Evolutionary conservation across 1,140 invertebrate species (phyloP), one percentile per base, ranked within the genome.

Genomic region (Hormaphis cornu): DNA sequence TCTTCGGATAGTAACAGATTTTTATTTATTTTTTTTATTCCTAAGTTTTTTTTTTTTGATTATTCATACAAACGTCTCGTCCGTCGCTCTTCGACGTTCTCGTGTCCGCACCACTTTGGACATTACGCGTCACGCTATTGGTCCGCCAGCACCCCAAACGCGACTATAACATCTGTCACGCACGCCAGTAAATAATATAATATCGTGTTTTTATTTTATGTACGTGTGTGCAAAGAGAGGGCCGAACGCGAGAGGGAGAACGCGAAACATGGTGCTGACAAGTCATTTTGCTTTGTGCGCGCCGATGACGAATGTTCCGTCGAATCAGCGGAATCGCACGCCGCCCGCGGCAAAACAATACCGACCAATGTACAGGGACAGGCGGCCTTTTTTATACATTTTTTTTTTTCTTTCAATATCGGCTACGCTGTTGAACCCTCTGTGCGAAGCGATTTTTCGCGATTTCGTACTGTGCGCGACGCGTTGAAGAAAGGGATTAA

Each of bases 271-370:
- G 61, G 61, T 66, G 61, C 44, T 66, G 61, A 66, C 61, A 66
- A 66, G 61, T 66, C 61, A 22, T 30, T 66, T 66, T 50, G 61
- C 44, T 46, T 46, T 22, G 42, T 50, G 42, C 37, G n/a, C 42
- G 42, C 6, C 61, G 61, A 66, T 66, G 61, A 66, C 61, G 61
- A 66, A 66, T 66, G 61, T 26, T 66, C 42, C 24, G 20, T 66
- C 61, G 61, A 66, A 66, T 66, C 61, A 46, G 61, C 61, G 18
- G 50, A 66, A 44, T 66, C 35, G 54, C 54, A 37, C 22, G 35
- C 54, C 54, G 33, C 35, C 54, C n/a, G n/a, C n/a, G n/a, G n/a
- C n/a, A n/a, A n/a, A 33, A 33, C 9, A 33, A 33, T 33, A 33
- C 4, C 9, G 9, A 33, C 30, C 4, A 33, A 33, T 33, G 9